Percentiles rank a stretch among this genome's conserved stretches.
phyloP scores from a whole-genome alignment of 2,113 vertebrate genomes.

The Ivindomyrus marchei region DNA sequence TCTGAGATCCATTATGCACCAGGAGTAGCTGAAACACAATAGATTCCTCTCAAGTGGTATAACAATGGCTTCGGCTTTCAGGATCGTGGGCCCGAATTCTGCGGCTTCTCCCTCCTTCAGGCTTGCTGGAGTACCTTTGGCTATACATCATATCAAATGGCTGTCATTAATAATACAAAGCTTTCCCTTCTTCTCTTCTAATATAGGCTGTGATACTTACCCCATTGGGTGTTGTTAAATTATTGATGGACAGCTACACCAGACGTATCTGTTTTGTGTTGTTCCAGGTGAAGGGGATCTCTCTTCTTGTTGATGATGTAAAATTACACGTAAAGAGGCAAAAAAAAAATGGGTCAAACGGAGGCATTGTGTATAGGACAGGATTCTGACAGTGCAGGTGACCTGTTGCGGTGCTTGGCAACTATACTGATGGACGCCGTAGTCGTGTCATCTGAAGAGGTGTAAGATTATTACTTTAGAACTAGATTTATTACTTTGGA shows the following conservation, averaged over 20 bases:
- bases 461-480: not conserved
- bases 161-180: slow-evolving; percentile 7
- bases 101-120: not conserved
- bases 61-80: slow-evolving; percentile 27
- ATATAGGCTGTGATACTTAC: not conserved
- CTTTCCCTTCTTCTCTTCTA: not conserved
- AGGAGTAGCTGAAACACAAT: not conserved
- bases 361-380: not conserved
- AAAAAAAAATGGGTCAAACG: not conserved
- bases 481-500: not conserved
- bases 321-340: slow-evolving; percentile 4
- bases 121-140: not conserved
- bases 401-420: not conserved
- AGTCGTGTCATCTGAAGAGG: not conserved
- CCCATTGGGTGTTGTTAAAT: slow-evolving; percentile 8
- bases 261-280: not conserved
- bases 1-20: not conserved
- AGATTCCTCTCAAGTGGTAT: not conserved
- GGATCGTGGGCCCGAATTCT: slow-evolving; percentile 18
- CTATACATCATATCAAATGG: slow-evolving; percentile 1
- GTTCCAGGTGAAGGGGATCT: slow-evolving; percentile 7
- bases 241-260: not conserved
- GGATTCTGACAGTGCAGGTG: not conserved
- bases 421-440: not conserved
- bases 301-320: slow-evolving; percentile 15